Conservation (phyloP, 2,113 vertebrate species). For the Neotoma lepida region DNA sequence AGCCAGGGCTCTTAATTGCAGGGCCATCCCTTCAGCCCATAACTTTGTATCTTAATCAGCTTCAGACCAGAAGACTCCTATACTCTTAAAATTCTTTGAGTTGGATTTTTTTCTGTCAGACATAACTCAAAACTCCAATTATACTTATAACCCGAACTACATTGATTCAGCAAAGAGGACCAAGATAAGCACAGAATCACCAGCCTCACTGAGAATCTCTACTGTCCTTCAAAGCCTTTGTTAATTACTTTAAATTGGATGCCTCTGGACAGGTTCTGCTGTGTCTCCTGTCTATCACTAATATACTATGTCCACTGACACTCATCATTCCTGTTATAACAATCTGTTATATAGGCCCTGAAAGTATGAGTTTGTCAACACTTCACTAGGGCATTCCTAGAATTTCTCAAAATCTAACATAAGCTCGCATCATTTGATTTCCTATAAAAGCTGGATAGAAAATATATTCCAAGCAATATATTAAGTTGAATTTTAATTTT, state of each 20-base stretch:
- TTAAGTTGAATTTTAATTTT: slow-evolving; percentile 45
- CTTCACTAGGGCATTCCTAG: neutral
- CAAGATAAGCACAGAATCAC: neutral
- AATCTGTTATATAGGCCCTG: neutral
- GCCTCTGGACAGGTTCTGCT: neutral
- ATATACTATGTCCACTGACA: neutral
- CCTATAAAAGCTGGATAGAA: neutral
- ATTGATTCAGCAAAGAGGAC: neutral
- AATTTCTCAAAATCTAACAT: slow-evolving; percentile 13
- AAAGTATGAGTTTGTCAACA: slow-evolving; percentile 3
- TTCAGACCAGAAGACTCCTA: neutral
- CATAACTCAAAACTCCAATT: slow-evolving; percentile 41
- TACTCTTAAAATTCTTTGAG: slow-evolving; percentile 52
- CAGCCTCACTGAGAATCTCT: neutral
- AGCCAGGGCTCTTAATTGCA: neutral
- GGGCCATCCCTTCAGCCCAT: neutral
- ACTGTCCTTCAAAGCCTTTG: neutral
- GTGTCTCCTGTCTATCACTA: neutral
- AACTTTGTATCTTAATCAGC: neutral
- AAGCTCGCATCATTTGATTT: slow-evolving; percentile 40
- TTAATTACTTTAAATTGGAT: neutral
- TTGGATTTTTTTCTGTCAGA: neutral
- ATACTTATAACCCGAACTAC: neutral
- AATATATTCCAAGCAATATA: slow-evolving; percentile 19
- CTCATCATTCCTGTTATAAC: neutral